Evolutionary conservation across 2,888 invertebrate species (phyloP).

Genomic region (Ochropacha duplaris): DNA sequence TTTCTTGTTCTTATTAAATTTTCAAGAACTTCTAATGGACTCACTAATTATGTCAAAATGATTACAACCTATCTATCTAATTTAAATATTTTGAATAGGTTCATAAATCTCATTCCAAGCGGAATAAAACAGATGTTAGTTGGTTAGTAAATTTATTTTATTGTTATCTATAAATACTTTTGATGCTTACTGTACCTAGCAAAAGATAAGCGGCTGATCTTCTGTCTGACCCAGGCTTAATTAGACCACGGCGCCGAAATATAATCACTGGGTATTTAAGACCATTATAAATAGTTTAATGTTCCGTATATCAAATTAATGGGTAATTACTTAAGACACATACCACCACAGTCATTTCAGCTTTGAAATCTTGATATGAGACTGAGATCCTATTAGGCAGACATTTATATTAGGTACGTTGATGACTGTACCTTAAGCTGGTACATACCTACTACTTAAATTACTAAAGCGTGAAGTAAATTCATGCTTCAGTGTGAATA

Average conservation of each 20-base stretch:
- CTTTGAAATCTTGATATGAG: neutral
- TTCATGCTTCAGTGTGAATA: too few species aligned
- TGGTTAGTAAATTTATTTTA: neutral
- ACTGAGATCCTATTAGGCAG: neutral
- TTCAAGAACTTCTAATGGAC: too few species aligned
- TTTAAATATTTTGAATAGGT: neutral
- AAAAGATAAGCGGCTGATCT: neutral
- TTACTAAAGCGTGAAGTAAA: too few species aligned
- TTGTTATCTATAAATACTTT: neutral
- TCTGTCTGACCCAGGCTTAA: conserved; percentile 7
- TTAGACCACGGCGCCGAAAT: neutral
- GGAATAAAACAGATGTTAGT: neutral
- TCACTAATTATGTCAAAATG: neutral
- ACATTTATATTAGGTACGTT: too few species aligned
- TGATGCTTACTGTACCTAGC: neutral
- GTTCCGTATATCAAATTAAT: neutral
- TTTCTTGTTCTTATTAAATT: too few species aligned
- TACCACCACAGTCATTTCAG: neutral
- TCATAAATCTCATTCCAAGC: neutral
- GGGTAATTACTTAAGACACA: neutral
- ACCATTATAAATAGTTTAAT: neutral
- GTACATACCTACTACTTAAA: too few species aligned
- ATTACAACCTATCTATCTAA: neutral
- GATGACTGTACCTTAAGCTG: too few species aligned
- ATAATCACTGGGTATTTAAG: neutral